Base-by-base conservation (phyloP, 2,888 invertebrate genomes). In the Brachypterus glaber region DNA sequence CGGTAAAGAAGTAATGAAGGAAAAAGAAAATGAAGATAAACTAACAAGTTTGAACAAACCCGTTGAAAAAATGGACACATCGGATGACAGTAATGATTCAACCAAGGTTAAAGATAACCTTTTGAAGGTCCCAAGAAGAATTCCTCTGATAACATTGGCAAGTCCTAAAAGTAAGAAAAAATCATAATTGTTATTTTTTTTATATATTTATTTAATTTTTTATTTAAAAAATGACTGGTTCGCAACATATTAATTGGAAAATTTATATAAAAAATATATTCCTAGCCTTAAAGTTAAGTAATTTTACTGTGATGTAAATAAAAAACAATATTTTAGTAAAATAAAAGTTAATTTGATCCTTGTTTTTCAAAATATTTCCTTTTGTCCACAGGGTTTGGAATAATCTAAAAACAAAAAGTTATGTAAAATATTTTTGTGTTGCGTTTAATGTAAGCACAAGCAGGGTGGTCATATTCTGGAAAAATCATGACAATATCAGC, bases 341-440 rank as follows among this genome's bases (percentile, higher is more conserved):
- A 31, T 17, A 15, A 17, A 12, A 17, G 11, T 32, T 25, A n/a
- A n/a, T n/a, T n/a, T 21, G 32, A 30, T 52, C 41, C 68, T 44
- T 76, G 67, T 57, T 81, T 84, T 53, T 80, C 76, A 63, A 86
- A 86, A 62, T 84, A 86, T 58, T 84, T 84, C 52, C 77, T 80
- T 63, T 86, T 86, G 55, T 82, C 83, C 47, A 75, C 72, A 11
- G 85, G 85, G 60, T 83, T 83, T 2, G 86, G 85, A 53, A 86
- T 84, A 49, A 86, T 86, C 85, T 86, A 71, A 45, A 78, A 74
- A 40, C 52, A 54, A 57, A 56, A 44, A 47, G n/a, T n/a, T n/a
- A n/a, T n/a, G n/a, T n/a, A n/a, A n/a, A n/a, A n/a, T n/a, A n/a
- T n/a, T n/a, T n/a, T n/a, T n/a, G n/a, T n/a, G n/a, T n/a, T n/a